These are phyloP conservation scores for Choloepus hoffmanni DNA, from an alignment of 2,113 vertebrate species.

Conservation along the genomic window DNA sequence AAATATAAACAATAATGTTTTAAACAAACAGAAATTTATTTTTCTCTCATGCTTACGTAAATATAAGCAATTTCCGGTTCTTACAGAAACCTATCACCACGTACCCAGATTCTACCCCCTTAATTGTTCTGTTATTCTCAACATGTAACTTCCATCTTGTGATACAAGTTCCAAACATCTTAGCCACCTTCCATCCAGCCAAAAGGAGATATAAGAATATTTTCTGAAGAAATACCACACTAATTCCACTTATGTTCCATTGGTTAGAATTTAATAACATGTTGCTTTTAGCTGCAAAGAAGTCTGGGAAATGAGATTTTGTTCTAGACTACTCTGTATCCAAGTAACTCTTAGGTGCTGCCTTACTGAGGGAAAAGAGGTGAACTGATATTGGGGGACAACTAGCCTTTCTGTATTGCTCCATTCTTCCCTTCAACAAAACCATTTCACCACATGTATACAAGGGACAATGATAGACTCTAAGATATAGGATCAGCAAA, in stretches of 20 bases:
- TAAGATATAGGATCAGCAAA: neutral
- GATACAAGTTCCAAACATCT: neutral
- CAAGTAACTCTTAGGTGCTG: neutral
- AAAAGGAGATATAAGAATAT: neutral
- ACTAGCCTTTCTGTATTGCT: neutral
- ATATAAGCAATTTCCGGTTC: neutral
- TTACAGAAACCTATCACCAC: neutral
- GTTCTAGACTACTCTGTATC: neutral
- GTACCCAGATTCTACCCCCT: neutral
- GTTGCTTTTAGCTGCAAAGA: neutral
- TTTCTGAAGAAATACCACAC: neutral
- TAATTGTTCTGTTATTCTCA: too few relatives aligned
- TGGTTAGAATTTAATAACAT: neutral
- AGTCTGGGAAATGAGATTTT: neutral
- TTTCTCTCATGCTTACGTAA: neutral
- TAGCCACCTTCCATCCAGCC: neutral
- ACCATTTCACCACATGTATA: neutral
- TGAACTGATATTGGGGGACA: neutral
- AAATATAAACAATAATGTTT: neutral
- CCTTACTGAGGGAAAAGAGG: neutral
- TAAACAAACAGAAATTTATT: neutral
- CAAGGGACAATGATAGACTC: neutral
- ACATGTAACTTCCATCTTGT: neutral
- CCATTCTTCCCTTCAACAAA: constrained; percentile 1
- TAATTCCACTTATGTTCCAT: neutral